Evolutionary conservation across 2,888 invertebrate species (phyloP).

Genomic region (Meteorus colon): DNA sequence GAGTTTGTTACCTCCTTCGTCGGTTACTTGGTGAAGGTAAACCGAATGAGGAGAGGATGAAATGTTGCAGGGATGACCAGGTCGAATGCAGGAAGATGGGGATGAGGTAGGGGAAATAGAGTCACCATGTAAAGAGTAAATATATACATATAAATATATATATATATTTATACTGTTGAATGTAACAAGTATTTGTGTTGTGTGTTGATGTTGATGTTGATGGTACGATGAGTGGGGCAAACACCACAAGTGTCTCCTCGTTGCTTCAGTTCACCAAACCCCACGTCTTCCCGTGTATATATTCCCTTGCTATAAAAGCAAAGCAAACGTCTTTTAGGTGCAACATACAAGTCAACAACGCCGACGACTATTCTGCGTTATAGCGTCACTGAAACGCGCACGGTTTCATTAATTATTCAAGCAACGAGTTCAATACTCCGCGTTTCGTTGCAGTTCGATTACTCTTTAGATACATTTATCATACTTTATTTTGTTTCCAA

Average conservation of each 20-base stretch:
- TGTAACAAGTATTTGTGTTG: slow-evolving; percentile 6
- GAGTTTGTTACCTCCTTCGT: slow-evolving; percentile 12
- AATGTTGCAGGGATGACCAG: slow-evolving; percentile 43
- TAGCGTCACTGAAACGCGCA: slow-evolving; percentile 40
- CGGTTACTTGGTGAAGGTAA: slow-evolving; percentile 50
- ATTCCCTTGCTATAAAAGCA: slow-evolving; percentile 70
- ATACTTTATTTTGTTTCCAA: slow-evolving; percentile 9
- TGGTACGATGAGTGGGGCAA: slow-evolving; percentile 25
- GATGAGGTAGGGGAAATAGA: slow-evolving; percentile 32
- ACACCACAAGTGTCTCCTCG: slow-evolving; percentile 22
- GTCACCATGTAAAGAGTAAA: slow-evolving; percentile 8
- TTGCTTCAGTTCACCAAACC: slow-evolving; percentile 37
- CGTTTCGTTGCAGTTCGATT: not conserved
- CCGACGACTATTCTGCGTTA: slow-evolving; percentile 55
- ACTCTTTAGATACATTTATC: slow-evolving; percentile 19
- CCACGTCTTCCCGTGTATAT: slow-evolving; percentile 52
- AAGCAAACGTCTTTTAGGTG: slow-evolving; percentile 72
- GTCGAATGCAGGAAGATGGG: slow-evolving; percentile 23
- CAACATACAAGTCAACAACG: slow-evolving; percentile 70
- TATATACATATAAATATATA: not conserved
- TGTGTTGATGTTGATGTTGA: slow-evolving; percentile 19
- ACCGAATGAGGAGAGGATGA: slow-evolving; percentile 49
- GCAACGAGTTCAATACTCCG: not conserved
- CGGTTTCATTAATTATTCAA: slow-evolving; percentile 20
- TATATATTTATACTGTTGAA: not conserved